Base-by-base conservation (phyloP, 1,140 invertebrate genomes). In the Condylostylus longicornis region DNA sequence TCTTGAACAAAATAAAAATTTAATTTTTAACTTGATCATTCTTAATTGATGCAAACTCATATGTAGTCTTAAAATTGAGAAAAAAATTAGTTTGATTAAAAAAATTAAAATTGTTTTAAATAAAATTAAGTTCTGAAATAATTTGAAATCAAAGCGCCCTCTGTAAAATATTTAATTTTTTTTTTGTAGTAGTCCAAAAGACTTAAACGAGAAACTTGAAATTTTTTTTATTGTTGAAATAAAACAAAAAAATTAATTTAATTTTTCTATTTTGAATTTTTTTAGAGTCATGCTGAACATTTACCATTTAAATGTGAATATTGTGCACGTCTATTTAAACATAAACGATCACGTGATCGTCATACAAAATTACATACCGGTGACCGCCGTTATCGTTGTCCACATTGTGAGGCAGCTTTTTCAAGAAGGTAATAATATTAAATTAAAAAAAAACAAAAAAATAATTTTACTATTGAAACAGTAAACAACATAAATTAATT, bases 301-400 rank as follows among this genome's bases (percentile, higher is more conserved):
- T 79, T 88, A 74, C 85, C 85, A 29, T 91, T 88, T 59, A 75
- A 79, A 40, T 91, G 87, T 63, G 79, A 83, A 46, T 88, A 82
- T 67, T 90, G 82, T 64, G 77, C 83, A 40, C 74, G 88, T 45
- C 65, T 88, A 43, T 96, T 96, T 70, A 91, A 93, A 62, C 89
- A 95, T 67, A 94, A 95, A 61, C 71, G 89, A 12, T 90, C 84
- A 41, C 71, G 88, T 34, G 90, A 96, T 63, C 74, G 91, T 14
- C 91, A 96, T 61, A 79, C 89, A 45, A 95, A 95, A 61, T 68
- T 95, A 34, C 91, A 96, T 65, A 93, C 88, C 2, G 88, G 89
- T 3, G 88, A 94, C 61, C 76, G 84, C 57, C 88, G 89, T 64
- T 94, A 93, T 64, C 80, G 83, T 53, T 96, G 91, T 62, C 69